phyloP scores from a whole-genome alignment of 2,888 invertebrate species.

The Harmothoe impar region DNA sequence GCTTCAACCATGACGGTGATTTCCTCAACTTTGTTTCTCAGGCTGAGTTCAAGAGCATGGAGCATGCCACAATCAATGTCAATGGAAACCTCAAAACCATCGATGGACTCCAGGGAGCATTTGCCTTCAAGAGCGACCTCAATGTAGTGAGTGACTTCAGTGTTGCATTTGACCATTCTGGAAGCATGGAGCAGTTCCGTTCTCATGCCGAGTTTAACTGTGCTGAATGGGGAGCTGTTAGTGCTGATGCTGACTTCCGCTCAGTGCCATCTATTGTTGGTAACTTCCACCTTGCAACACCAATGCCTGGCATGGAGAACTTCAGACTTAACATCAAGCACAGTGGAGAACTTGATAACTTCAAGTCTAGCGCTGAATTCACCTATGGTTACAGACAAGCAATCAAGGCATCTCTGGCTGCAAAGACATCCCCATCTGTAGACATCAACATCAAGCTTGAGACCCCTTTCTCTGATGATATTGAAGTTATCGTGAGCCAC shows the following conservation, averaged over 20 bases:
- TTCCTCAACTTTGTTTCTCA: not conserved
- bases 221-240: not conserved
- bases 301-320: slow-evolving; percentile 14
- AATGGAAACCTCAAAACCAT: slow-evolving; percentile 41
- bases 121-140: slow-evolving; percentile 26
- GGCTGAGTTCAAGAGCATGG: slow-evolving; percentile 1
- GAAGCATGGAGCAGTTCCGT: slow-evolving; percentile 44
- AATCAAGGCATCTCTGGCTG: not conserved
- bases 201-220: slow-evolving; percentile 3
- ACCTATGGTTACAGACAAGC: not conserved
- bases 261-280: not conserved
- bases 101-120: slow-evolving; percentile 11
- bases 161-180: slow-evolving; percentile 35
- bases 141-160: not conserved
- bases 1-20: slow-evolving; percentile 52
- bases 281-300: slow-evolving; percentile 34
- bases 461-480: slow-evolving; percentile 14
- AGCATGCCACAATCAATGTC: slow-evolving; percentile 15
- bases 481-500: not conserved
- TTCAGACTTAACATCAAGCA: slow-evolving; percentile 42
- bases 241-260: slow-evolving; percentile 26
- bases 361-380: slow-evolving; percentile 24
- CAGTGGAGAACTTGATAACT: not conserved
- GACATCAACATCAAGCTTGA: slow-evolving; percentile 1
- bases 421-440: not conserved